Evolutionary conservation across 2,797 vertebrate genomes (phyloP), one percentile per base, ranked within the genome.

Genomic region (Vultur gryphus): DNA sequence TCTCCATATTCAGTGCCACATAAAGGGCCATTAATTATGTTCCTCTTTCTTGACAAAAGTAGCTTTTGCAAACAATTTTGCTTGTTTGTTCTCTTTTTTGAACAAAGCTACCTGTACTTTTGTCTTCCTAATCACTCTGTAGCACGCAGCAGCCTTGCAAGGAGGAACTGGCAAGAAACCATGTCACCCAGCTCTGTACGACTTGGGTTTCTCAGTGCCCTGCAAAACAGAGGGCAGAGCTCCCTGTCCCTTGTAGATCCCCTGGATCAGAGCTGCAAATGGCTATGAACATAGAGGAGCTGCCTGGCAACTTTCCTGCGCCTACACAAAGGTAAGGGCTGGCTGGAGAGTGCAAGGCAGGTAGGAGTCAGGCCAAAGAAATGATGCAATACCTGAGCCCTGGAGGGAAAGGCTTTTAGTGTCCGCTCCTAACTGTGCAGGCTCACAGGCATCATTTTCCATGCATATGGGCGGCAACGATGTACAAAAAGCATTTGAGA

Each of bases 21-120:
- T 62, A 81, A 94, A 95, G 29, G 72, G 61, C 70, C 9, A 5
- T 92, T 93, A 95, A 96, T 95, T 95, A 95, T 62, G 49, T 72
- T 87, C 67, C 39, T 64, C 57, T 94, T 92, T 90, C 76, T 75
- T 71, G 91, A 75, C 75, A 94, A 93, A 90, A 91, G 90, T 87
- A 70, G 69, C 75, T 93, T 95, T 95, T 94, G 37, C 35, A 92
- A 91, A 90, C 57, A 80, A n/a, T 89, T 96, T 92, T 89, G 3
- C 55, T 85, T 94, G 48, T 75, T 94, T 96, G 17, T 81, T 92
- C 39, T 65, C n/a, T 80, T 70, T 87, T 90, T 46, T 39, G 37
- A 84, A 52, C 69, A 79, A 91, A 87, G 1, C 4, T 65, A 93
- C 49, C 65, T 83, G 64, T 69, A 49, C 39, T 93, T 97, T 89